Evolutionary conservation across 2,113 vertebrate genomes (phyloP).

Genomic region (Anarrhichthys ocellatus): DNA sequence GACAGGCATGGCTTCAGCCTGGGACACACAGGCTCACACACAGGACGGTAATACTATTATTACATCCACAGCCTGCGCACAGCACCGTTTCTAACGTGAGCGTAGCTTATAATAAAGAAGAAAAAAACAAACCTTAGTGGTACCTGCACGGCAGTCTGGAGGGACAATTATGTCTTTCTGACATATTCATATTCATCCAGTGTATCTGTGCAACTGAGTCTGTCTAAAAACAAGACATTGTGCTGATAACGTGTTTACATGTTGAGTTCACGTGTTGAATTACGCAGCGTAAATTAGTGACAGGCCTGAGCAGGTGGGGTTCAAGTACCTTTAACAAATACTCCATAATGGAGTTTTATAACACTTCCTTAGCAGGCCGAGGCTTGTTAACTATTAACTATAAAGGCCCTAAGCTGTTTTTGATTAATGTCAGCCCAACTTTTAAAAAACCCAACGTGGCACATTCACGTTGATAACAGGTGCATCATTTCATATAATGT

Average conservation of each 20-base stretch:
- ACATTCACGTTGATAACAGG: not conserved
- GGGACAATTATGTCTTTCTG: not conserved
- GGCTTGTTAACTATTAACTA: not conserved
- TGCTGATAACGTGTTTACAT: constrained; percentile 2
- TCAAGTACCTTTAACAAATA: not conserved
- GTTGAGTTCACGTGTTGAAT: not conserved
- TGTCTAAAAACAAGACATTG: not conserved
- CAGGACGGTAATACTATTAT: constrained; percentile 56
- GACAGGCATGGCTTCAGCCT: constrained; percentile 51
- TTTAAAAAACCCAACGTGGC: too few species aligned
- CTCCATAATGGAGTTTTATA: not conserved
- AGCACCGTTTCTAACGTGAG: too few species aligned
- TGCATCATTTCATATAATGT: not conserved
- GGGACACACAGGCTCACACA: constrained; percentile 44
- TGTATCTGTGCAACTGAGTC: not conserved
- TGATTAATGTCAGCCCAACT: not conserved
- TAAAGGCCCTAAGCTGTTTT: not conserved
- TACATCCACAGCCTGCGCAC: constrained; percentile 10
- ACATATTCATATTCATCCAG: not conserved
- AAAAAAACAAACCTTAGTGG: not conserved
- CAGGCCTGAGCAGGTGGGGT: constrained; percentile 19
- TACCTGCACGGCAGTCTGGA: not conserved
- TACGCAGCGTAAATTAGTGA: constrained; percentile 4
- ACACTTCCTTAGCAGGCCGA: not conserved
- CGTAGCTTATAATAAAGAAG: not conserved